phyloP scores from a whole-genome alignment of 2,888 invertebrate species.

The Petrolisthes manimaculis region DNA sequence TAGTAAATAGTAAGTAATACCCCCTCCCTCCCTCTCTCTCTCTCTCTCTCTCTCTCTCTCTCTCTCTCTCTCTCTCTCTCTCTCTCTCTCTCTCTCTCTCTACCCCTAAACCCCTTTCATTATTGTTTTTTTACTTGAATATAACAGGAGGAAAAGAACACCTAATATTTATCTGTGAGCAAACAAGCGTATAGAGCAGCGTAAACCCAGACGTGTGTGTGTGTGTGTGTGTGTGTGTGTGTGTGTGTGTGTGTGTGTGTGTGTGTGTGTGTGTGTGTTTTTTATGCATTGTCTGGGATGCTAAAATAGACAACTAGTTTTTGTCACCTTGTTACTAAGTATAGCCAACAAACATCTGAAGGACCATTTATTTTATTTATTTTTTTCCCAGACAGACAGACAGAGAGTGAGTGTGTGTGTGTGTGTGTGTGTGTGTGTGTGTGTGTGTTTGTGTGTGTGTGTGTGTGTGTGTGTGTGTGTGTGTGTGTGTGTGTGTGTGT shows the following conservation, averaged over 20 bases:
- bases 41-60: background rate
- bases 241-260: no score
- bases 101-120: no score
- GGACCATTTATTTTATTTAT: background rate
- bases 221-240: no score
- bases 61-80: background rate
- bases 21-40: background rate
- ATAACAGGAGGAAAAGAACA: background rate
- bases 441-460: no score
- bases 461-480: conserved; percentile 14
- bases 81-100: no score
- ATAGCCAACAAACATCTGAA: background rate
- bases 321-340: background rate
- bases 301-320: no score
- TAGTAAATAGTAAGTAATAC: no score
- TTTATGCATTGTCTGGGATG: no score
- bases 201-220: no score
- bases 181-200: no score
- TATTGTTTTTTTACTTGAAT: background rate
- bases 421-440: conserved; percentile 14
- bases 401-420: background rate
- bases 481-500: background rate
- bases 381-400: background rate
- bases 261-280: no score
- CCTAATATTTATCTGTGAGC: background rate